A percentile compares a stretch with the other conserved stretches of the same genome.
phyloP scores from a whole-genome alignment of 1,140 invertebrate genomes.

The Cyphomyrmex costatus region DNA sequence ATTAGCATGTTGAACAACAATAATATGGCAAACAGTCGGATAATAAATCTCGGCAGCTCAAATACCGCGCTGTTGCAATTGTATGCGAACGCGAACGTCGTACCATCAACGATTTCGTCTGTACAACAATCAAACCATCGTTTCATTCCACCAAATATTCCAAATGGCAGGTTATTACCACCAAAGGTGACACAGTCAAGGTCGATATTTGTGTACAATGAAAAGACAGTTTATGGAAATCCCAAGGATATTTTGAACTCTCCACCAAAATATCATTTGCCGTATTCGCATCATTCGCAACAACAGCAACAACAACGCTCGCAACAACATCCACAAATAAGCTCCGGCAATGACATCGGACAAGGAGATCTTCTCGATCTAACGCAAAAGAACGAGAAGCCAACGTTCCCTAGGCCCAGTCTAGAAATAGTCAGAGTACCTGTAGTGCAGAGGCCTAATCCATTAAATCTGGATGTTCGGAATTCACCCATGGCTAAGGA shows the following conservation, averaged over 20 bases:
- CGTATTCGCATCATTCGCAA: conserved; percentile 54
- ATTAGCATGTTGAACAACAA: conserved; percentile 70
- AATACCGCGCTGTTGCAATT: conserved; percentile 87
- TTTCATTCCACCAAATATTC: conserved; percentile 76
- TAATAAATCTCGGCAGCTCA: conserved; percentile 87
- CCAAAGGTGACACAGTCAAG: conserved; percentile 89
- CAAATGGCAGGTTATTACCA: conserved; percentile 82
- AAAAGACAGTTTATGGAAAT: conserved; percentile 90
- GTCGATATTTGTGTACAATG: conserved; percentile 89
- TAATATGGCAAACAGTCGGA: conserved; percentile 76
- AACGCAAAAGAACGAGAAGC: conserved; percentile 78
- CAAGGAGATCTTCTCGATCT: conserved; percentile 82
- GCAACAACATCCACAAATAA: conserved; percentile 44
- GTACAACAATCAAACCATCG: conserved; percentile 71
- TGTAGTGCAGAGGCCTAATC: conserved; percentile 83
- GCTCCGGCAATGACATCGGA: conserved; percentile 38
- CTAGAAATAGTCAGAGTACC: conserved; percentile 85
- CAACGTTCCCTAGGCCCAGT: conserved; percentile 80
- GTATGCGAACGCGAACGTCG: conserved; percentile 83
- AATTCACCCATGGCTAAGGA: conserved; percentile 64
- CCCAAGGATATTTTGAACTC: conserved; percentile 89
- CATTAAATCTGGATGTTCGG: conserved; percentile 82
- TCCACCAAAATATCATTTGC: conserved; percentile 83
- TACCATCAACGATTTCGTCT: conserved; percentile 35
- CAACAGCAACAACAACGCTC: conserved; percentile 50